Conservation (phyloP, 2,797 vertebrate species). For the Enteromius unitaeniatus region DNA sequence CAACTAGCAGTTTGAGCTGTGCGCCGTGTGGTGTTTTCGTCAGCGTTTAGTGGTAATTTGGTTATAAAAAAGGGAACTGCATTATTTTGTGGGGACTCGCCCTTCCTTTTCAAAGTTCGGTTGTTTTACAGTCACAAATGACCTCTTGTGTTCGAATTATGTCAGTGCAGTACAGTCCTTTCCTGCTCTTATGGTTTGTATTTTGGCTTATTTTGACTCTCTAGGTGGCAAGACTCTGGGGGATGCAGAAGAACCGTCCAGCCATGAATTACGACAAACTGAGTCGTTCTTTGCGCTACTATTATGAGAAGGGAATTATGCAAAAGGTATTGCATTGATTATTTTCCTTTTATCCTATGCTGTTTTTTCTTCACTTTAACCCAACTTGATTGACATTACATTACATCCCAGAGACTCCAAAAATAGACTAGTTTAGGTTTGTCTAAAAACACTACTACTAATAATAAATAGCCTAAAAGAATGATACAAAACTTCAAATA, state of each 20-base stretch:
- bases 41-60: slow-evolving; percentile 74
- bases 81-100: slow-evolving; percentile 74
- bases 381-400: neutral
- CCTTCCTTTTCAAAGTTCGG: slow-evolving; percentile 60
- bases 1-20: slow-evolving; percentile 62
- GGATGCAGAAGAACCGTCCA: slow-evolving; percentile 99
- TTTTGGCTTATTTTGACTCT: neutral
- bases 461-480: neutral
- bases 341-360: neutral
- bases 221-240: slow-evolving; percentile 97
- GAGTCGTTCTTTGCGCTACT: slow-evolving; percentile 95
- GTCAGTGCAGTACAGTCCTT: slow-evolving; percentile 28
- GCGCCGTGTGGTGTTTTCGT: slow-evolving; percentile 69
- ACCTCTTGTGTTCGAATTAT: slow-evolving; percentile 68
- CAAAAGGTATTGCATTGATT: slow-evolving; percentile 85
- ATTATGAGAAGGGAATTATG: slow-evolving; percentile 99
- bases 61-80: slow-evolving; percentile 78
- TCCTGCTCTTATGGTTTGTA: neutral
- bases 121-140: slow-evolving; percentile 49
- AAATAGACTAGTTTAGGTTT: neutral
- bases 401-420: neutral
- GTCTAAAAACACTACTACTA: neutral
- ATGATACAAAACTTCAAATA: neutral
- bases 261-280: slow-evolving; percentile 99
- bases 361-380: neutral